These are phyloP conservation scores for Indri indri DNA, from an alignment of 2,113 vertebrate genomes.

Conservation along the genomic window DNA sequence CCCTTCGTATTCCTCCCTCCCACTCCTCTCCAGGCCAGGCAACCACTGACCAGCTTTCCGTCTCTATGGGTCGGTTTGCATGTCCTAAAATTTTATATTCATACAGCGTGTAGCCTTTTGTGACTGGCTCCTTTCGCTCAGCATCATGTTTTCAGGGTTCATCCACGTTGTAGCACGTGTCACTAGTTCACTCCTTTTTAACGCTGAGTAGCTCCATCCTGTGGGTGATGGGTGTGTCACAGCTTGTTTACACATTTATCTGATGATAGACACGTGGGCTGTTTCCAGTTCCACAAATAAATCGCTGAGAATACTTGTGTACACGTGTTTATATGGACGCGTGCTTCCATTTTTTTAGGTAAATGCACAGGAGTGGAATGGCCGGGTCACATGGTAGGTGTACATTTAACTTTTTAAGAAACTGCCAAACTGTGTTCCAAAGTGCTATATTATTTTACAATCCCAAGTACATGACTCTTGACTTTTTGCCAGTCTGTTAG, in stretches of 20 bases:
- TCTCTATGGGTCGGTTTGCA: background rate
- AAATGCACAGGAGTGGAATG: background rate
- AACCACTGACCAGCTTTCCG: background rate
- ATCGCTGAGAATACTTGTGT: background rate
- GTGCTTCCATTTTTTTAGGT: background rate
- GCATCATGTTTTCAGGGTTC: too few species aligned
- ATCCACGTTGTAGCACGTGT: too few species aligned
- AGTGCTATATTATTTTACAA: too few species aligned
- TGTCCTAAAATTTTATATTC: too few species aligned
- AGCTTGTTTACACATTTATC: too few species aligned
- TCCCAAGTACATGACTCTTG: too few species aligned
- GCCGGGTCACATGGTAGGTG: background rate
- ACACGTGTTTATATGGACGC: background rate
- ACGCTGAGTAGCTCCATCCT: too few species aligned
- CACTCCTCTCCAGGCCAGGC: background rate
- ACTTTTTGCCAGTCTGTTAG: background rate
- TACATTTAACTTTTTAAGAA: background rate
- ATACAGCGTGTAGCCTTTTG: too few species aligned
- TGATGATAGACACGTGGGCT: background rate
- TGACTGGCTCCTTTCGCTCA: too few species aligned
- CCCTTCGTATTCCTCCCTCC: background rate
- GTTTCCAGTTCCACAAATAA: background rate
- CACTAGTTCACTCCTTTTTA: too few species aligned
- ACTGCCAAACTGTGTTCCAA: background rate
- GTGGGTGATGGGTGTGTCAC: too few species aligned